These are phyloP conservation scores for Tineola bisselliella DNA, from an alignment of 2,888 invertebrate genomes.

Conservation along the genomic window DNA sequence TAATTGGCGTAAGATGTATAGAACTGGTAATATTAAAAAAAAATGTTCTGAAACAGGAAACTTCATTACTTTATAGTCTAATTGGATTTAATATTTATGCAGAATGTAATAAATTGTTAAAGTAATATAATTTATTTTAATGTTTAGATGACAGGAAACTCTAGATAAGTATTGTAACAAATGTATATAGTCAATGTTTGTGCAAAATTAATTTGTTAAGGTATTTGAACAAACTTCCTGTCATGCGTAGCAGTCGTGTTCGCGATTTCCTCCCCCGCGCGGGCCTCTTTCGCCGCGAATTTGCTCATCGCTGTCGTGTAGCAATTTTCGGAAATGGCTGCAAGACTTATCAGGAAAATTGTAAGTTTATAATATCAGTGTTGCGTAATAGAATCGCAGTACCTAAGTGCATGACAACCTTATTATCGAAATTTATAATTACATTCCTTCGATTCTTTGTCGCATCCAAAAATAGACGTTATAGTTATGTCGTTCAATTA, in stretches of 20 bases:
- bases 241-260: constrained; percentile 57
- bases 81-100: too few species aligned
- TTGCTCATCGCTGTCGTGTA: constrained; percentile 41
- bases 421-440: constrained; percentile 25
- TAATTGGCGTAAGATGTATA: too few species aligned
- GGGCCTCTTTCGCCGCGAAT: constrained; percentile 41
- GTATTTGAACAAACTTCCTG: constrained; percentile 38
- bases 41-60: not conserved
- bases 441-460: constrained; percentile 33
- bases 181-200: not conserved
- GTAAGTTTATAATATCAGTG: constrained; percentile 54
- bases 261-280: constrained; percentile 39
- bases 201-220: not conserved
- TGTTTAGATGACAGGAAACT: too few species aligned
- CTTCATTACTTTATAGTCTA: too few species aligned
- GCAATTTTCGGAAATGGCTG: constrained; percentile 60
- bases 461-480: constrained; percentile 60
- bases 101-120: too few species aligned
- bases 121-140: too few species aligned
- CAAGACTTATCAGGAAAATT: constrained; percentile 65
- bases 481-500: constrained; percentile 68
- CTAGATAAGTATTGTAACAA: too few species aligned
- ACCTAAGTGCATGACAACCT: constrained; percentile 38
- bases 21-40: not conserved
- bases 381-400: constrained; percentile 30